Evolutionary conservation across 2,888 invertebrate genomes (phyloP).

Genomic region (Brachyptera risi): DNA sequence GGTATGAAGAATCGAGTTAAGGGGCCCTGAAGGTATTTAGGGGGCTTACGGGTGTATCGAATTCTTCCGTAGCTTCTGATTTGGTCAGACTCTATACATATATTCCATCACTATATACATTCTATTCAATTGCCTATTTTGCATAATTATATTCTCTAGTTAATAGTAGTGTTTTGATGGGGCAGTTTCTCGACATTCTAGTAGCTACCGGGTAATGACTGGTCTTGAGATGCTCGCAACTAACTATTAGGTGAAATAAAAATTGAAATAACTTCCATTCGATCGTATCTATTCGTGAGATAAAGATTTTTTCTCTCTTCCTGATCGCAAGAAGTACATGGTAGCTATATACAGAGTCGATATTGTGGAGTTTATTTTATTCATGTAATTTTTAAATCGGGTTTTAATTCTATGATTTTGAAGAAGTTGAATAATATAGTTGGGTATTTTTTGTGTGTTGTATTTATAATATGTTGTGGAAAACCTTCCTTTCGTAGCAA

Average conservation of each 20-base stretch:
- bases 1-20: neutral
- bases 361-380: neutral
- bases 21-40: neutral
- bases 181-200: constrained; percentile 20
- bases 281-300: constrained; percentile 6
- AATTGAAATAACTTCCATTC: constrained; percentile 27
- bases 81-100: too few relatives aligned
- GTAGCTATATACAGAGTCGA: too few relatives aligned
- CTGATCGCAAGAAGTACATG: too few relatives aligned
- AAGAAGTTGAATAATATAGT: too few relatives aligned
- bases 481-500: too few relatives aligned
- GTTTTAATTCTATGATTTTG: constrained; percentile 1
- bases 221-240: constrained; percentile 24
- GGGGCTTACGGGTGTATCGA: constrained; percentile 9
- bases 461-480: too few relatives aligned
- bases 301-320: neutral
- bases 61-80: too few relatives aligned
- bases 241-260: constrained; percentile 31
- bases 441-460: too few relatives aligned
- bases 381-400: constrained; percentile 4
- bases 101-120: neutral
- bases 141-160: constrained; percentile 16
- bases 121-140: constrained; percentile 18
- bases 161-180: constrained; percentile 11
- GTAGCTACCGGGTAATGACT: constrained; percentile 33